These are phyloP conservation scores for Cinclus cinclus DNA, from an alignment of 2,113 vertebrate genomes.

Conservation along the genomic window DNA sequence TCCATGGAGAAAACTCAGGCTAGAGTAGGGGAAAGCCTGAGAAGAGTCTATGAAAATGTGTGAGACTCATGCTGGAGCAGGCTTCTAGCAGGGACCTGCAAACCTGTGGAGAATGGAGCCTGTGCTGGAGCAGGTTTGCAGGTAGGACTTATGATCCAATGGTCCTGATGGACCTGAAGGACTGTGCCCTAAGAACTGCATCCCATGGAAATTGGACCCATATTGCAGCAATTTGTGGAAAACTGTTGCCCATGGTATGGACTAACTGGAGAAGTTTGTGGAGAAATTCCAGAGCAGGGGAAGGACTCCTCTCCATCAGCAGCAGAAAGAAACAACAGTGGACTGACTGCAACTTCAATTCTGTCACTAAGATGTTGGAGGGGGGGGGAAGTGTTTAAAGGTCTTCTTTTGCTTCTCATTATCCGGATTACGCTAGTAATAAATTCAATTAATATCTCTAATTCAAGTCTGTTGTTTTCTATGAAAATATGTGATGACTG, in stretches of 20 bases:
- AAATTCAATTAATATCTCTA: neutral
- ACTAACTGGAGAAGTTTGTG: accelerated
- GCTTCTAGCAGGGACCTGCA: neutral
- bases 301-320: neutral
- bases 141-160: accelerated
- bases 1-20: neutral
- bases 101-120: neutral
- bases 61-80: neutral
- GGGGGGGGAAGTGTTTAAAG: neutral
- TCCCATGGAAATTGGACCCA: neutral
- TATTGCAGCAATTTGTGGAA: neutral
- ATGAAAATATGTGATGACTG: neutral
- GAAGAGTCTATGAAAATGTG: neutral
- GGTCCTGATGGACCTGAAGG: neutral
- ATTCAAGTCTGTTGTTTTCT: neutral
- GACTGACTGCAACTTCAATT: neutral
- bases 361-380: neutral
- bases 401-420: neutral
- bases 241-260: neutral
- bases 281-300: neutral
- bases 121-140: neutral
- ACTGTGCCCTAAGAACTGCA: neutral
- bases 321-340: neutral
- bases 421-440: neutral
- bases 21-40: neutral